Conservation (phyloP, 1,140 invertebrate genomes). For the Agrilus planipennis region DNA sequence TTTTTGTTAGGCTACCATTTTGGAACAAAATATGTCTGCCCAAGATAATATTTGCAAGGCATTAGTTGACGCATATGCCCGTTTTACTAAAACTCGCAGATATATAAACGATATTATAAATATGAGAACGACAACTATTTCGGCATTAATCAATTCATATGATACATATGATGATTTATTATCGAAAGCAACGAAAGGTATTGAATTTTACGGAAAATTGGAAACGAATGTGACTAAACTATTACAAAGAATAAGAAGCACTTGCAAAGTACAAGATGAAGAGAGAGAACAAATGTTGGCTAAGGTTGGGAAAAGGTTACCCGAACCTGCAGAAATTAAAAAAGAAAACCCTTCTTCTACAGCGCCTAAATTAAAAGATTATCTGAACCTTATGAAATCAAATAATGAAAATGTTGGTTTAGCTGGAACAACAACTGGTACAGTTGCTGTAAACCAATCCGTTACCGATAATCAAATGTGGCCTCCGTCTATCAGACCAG, state of each 20-base stretch:
- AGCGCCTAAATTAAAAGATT: conserved; percentile 16
- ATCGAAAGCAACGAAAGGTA: conserved; percentile 76
- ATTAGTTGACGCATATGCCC: conserved; percentile 84
- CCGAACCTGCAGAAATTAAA: conserved; percentile 11
- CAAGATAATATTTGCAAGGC: conserved; percentile 90
- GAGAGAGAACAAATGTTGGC: conserved; percentile 68
- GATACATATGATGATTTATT: conserved; percentile 85
- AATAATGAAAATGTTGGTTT: too few species aligned
- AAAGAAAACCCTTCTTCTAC: conserved; percentile 20
- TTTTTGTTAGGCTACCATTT: conserved; percentile 38
- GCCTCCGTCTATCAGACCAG: conserved; percentile 42
- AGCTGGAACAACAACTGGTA: too few species aligned
- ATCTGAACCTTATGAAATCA: not conserved
- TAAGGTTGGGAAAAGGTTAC: conserved; percentile 34
- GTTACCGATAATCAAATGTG: conserved; percentile 29
- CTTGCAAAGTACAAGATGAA: conserved; percentile 81
- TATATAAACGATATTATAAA: conserved; percentile 61
- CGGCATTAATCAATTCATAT: conserved; percentile 68
- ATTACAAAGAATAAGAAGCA: conserved; percentile 60
- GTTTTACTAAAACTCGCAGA: conserved; percentile 70
- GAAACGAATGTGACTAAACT: conserved; percentile 73
- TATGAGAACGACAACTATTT: conserved; percentile 56
- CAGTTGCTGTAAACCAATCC: conserved; percentile 10
- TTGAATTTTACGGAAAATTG: conserved; percentile 91
- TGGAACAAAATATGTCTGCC: conserved; percentile 84